Evolutionary conservation across 64 coral and sea anemone genomes (phyloP), one percentile per base, ranked within the genome.

Genomic region (Porites lutea): DNA sequence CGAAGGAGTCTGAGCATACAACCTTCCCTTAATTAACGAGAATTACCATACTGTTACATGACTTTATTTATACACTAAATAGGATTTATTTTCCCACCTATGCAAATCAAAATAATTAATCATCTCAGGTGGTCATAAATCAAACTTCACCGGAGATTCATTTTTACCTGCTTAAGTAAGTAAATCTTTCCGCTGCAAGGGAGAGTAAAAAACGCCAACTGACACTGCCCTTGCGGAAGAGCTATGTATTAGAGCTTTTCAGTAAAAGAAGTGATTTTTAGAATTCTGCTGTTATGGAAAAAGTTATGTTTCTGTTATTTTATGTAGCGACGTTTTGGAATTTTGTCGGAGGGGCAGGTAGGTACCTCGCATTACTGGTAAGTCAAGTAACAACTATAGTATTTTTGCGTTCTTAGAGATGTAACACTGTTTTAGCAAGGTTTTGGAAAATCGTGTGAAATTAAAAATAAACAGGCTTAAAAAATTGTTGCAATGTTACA

Each of bases 51-150:
- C 81, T 47, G 47, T 84, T 52, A 13, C 81, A 52, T 1, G 15
- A 52, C 3, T 23, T 0, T 4, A 19, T 48, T 21, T 67, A 27
- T 19, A 48, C 18, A 48, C 44, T 45, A 16, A 51, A 61, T 27
- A 19, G 4, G 13, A 44, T 59, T 16, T 81, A 48, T 84, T 52
- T 19, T 66, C 47, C 16, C 81, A 84, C 46, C 81, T 84, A 20
- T 22, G 81, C 48, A 65, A 84, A 84, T 47, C 0, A 12, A 52
- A 68, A 3, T 22, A 68, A 52, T 84, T 21, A 67, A 69, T 84
- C 19, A 23, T 52, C n/a, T 69, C 81, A 84, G 81, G 62, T 84
- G 81, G 48, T 47, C 27, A 14, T 84, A 52, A 68, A 65, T 52
- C 23, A 23, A 51, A 51, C 81, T 8, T 47, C 19, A 52, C 6